Conservation (phyloP, 2,113 vertebrate genomes). For the Isurus oxyrinchus region DNA sequence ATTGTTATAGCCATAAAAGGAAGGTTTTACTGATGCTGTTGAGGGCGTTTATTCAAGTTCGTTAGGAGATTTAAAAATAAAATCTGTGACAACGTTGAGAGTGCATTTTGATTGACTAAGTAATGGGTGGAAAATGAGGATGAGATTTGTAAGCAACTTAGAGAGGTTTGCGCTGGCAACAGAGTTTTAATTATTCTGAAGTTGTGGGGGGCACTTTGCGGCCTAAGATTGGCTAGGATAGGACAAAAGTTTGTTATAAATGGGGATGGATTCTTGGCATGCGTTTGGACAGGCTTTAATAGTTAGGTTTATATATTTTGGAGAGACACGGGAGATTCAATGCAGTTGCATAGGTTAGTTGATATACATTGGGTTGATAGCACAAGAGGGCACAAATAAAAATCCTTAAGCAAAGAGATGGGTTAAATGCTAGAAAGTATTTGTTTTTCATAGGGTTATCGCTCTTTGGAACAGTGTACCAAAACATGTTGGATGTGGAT, state of each 20-base stretch:
- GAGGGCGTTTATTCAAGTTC: not conserved
- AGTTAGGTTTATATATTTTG: not conserved
- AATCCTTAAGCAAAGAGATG: not conserved
- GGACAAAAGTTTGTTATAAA: not conserved
- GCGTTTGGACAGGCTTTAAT: not conserved
- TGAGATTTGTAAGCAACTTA: too few species aligned
- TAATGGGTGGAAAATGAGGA: not conserved
- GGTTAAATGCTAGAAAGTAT: not conserved
- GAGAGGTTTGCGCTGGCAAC: not conserved
- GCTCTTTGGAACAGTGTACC: not conserved
- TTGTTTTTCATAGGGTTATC: not conserved
- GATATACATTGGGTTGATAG: not conserved
- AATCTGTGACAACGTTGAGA: not conserved
- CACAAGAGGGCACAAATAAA: not conserved
- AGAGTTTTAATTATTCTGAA: not conserved
- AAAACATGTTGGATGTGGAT: not conserved
- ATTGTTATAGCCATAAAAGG: not conserved
- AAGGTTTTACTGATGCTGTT: not conserved
- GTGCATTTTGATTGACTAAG: not conserved
- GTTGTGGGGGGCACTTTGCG: not conserved
- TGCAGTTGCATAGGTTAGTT: not conserved
- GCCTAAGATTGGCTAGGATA: not conserved
- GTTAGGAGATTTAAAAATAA: not conserved
- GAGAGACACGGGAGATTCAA: not conserved
- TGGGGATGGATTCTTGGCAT: not conserved